Evolutionary conservation across 2,888 invertebrate species (phyloP).

Genomic region (Eupithecia tripunctaria): DNA sequence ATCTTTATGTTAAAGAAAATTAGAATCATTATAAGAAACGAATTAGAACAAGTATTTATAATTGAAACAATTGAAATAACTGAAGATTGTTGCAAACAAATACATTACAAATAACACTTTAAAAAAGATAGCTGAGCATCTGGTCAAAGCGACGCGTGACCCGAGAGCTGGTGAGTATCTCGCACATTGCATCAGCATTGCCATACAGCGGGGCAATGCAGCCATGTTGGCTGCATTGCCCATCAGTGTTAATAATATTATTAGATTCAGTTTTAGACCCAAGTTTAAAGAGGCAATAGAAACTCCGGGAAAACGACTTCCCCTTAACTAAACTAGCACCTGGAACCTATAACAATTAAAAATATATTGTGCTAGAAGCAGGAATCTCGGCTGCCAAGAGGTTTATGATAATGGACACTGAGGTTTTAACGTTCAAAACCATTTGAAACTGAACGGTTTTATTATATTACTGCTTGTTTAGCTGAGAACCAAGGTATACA

Average conservation of each 20-base stretch:
- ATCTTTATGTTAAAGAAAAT: too few relatives aligned
- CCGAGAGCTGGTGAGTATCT: too few relatives aligned
- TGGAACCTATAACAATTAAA: not conserved
- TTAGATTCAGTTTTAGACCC: not conserved
- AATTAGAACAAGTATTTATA: too few relatives aligned
- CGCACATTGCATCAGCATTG: too few relatives aligned
- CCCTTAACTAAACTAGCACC: slow-evolving; percentile 1
- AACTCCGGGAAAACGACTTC: not conserved
- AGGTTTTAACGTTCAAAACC: not conserved
- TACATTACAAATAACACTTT: too few relatives aligned
- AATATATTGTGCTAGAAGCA: not conserved
- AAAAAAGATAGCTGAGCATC: too few relatives aligned
- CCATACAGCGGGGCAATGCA: too few relatives aligned
- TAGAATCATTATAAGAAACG: too few relatives aligned
- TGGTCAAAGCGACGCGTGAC: too few relatives aligned
- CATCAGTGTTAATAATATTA: not conserved
- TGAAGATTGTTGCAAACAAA: too few relatives aligned
- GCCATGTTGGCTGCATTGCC: too few relatives aligned
- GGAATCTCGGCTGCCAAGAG: not conserved
- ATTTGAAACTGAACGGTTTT: not conserved
- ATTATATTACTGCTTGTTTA: not conserved
- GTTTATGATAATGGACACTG: slow-evolving; percentile 2
- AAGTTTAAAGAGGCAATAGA: not conserved
- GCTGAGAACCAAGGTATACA: not conserved
- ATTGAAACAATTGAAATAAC: too few relatives aligned